Evolutionary conservation across 2,888 invertebrate genomes (phyloP), one percentile per base, ranked within the genome.

Genomic region (Melieria omissa): DNA sequence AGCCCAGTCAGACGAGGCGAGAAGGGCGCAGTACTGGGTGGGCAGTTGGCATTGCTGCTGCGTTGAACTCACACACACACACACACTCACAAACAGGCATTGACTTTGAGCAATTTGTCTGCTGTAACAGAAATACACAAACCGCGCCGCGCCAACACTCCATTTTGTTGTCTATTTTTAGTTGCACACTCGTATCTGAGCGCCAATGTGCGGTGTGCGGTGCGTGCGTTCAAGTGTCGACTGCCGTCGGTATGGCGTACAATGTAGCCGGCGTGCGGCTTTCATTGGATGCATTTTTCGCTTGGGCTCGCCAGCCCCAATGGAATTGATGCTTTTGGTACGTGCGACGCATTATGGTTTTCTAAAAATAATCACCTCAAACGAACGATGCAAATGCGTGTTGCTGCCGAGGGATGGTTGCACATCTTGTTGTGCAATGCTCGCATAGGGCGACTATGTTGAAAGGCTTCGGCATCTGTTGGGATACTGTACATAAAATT

Each of bases 251-350:
- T 29, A 29, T 29, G 29, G 29, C 29, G 29, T 29, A 29, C 29
- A 29, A 29, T 29, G 29, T 29, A 3, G 29, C 29, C 29, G 29
- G 29, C 42, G 42, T 58, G 58, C 14, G 55, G 14, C n/a, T 55
- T n/a, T 55, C 41, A 47, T 5, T 52, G 49, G 60, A 49, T 61
- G 60, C 67, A 49, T 60, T 14, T 41, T 61, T 67, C 61, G 60
- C 67, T 67, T 14, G 52, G 67, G 29, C 29, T 29, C 29, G 29
- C 12, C 62, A 63, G 55, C 69, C 62, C 69, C 69, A 69, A 69
- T 69, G 69, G 62, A 69, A 62, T 69, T 54, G 47, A 69, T 69
- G 69, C 63, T 69, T 69, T 69, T 69, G 63, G 69, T 62, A 54
- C 69, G 69, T 69, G 69, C 63, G 69, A 14, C 57, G 16, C 42